Base-by-base conservation (phyloP, 2,113 vertebrate species). In the Dromas ardeola region DNA sequence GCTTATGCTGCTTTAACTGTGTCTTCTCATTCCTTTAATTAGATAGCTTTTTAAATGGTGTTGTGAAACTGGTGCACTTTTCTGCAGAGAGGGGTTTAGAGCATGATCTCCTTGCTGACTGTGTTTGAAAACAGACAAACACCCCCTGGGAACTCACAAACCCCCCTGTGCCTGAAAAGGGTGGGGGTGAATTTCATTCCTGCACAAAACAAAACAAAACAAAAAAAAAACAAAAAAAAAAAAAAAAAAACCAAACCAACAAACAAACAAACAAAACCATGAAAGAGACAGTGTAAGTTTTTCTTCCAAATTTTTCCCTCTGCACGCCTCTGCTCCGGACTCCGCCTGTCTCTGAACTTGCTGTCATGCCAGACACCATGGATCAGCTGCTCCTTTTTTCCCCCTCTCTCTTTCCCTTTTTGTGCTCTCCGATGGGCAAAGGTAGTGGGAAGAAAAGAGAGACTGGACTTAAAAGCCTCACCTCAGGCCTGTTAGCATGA, bases 21-120 rank as follows among this genome's bases (percentile, higher is more conserved):
- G 56, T 95, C 70, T 95, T 83, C 80, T 92, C 19, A 56, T 73
- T 85, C 82, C 18, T 93, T 95, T 85, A 76, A 85, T 61, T 94
- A 82, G 52, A 43, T 74, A 70, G 70, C 63, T 86, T 81, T 90
- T 94, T 69, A 52, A 87, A 76, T 61, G 8, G 27, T 91, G 32
- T 38, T 94, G 93, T 89, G 83, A 87, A 93, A 93, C 62, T 80
- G 45, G 53, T 91, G 78, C 78, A 77, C 86, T 87, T 85, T 87
- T 91, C 78, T 91, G 42, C 73, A 65, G 50, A 84, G 69, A 38
- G 36, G 12, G 23, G 27, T 65, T 85, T 80, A 85, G 50, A 67
- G 71, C 53, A 66, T 94, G 61, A 36, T 72, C 77, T 95, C 59
- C 50, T 80, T 87, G 53, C 70, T 93, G 72, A 79, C 69, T 81